Conservation (phyloP, 2,113 vertebrate genomes). For the Plectropomus leopardus region DNA sequence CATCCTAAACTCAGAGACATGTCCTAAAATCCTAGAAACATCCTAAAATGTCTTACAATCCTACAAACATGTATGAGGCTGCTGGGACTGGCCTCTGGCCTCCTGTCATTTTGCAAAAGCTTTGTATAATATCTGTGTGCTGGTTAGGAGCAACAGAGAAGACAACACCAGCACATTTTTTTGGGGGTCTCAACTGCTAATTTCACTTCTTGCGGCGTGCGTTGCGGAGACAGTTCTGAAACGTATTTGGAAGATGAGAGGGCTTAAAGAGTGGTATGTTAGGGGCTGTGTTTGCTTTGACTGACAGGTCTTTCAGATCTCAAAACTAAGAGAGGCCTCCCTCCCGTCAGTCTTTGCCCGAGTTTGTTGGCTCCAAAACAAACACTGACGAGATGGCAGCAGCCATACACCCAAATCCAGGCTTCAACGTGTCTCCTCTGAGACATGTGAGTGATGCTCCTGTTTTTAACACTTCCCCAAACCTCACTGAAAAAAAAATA, state of each 20-base stretch:
- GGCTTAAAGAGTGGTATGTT: not conserved
- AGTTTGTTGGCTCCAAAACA: constrained; percentile 25
- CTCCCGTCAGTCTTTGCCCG: not conserved
- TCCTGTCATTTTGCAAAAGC: no score
- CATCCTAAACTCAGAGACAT: no score
- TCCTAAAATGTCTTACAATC: no score
- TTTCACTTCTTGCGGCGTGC: not conserved
- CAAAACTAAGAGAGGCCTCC: not conserved
- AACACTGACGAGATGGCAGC: constrained; percentile 26
- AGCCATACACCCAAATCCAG: not conserved
- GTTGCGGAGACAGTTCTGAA: not conserved
- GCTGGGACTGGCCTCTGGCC: no score
- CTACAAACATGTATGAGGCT: no score
- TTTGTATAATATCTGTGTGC: not conserved
- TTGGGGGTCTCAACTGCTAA: not conserved
- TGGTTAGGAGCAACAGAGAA: not conserved
- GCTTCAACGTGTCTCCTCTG: not conserved
- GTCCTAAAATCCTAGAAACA: no score
- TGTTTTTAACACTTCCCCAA: not conserved
- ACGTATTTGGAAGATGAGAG: constrained; percentile 11
- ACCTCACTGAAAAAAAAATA: not conserved
- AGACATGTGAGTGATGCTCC: constrained; percentile 16
- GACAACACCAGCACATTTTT: no score
- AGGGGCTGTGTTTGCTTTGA: not conserved
- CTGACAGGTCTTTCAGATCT: constrained; percentile 21